Percentiles rank a stretch among this genome's conserved stretches.
Conservation (phyloP, 92 coral and sea anemone species). For the Palythoa heliodiscus region DNA sequence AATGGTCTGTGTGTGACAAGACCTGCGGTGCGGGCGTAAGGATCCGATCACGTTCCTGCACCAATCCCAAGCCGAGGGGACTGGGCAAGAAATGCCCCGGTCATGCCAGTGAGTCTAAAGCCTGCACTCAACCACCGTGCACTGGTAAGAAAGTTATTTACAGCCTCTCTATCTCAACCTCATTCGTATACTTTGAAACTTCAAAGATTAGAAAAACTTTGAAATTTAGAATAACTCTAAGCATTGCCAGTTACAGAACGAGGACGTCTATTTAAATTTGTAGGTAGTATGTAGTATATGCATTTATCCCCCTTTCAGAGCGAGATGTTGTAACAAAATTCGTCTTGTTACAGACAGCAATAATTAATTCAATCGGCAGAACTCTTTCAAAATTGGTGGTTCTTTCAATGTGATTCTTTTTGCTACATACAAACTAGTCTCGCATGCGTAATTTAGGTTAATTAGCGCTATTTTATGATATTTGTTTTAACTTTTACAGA, state of each 20-base stretch:
- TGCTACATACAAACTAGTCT: not conserved
- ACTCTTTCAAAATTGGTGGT: no score
- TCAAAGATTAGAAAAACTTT: no score
- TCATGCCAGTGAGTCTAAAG: conserved; percentile 27
- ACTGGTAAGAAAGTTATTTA: not conserved
- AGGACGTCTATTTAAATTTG: no score
- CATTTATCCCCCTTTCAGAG: no score
- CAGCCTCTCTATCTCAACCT: no score
- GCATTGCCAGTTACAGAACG: no score
- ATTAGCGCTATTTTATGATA: not conserved
- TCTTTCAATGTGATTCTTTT: not conserved
- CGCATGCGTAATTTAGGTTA: not conserved
- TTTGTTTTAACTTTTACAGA: not conserved
- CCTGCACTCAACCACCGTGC: conserved; percentile 28
- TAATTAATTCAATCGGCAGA: no score
- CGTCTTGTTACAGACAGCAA: no score
- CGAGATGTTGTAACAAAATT: no score
- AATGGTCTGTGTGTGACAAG: conserved; percentile 32
- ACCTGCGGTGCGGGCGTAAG: conserved; percentile 35
- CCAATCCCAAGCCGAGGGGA: conserved; percentile 43
- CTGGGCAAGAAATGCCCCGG: conserved; percentile 33
- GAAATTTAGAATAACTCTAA: no score
- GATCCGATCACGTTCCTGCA: conserved; percentile 38
- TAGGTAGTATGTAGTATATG: no score
- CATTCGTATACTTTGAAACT: no score